phyloP scores from a whole-genome alignment of 2,888 invertebrate species.

The Drosophila paucipuncta region DNA sequence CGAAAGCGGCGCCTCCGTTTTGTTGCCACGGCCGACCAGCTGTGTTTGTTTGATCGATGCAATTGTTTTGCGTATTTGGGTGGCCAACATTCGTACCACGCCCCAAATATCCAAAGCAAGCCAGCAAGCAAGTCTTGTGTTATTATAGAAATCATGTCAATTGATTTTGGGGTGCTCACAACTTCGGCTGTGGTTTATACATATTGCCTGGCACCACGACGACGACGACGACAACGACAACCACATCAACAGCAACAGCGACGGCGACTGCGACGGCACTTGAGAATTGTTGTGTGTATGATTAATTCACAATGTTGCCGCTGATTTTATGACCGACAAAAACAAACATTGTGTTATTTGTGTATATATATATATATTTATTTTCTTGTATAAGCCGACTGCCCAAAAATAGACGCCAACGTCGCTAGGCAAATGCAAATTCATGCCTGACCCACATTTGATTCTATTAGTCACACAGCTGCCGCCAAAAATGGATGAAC shows the following conservation, averaged over 20 bases:
- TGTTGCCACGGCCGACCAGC: conserved; percentile 44
- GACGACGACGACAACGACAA: conserved; percentile 20
- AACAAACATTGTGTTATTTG: conserved; percentile 48
- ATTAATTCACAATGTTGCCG: conserved; percentile 74
- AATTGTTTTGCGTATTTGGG: conserved; percentile 77
- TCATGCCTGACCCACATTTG: conserved; percentile 79
- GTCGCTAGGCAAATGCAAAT: conserved; percentile 68
- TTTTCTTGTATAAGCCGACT: conserved; percentile 38
- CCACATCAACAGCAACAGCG: too few species aligned
- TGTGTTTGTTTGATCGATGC: conserved; percentile 67
- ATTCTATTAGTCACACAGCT: conserved; percentile 75
- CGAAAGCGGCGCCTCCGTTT: conserved; percentile 28
- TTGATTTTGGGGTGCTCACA: conserved; percentile 63
- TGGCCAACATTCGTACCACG: conserved; percentile 74
- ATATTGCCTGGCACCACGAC: conserved; percentile 58
- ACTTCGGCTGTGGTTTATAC: conserved; percentile 27
- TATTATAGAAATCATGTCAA: conserved; percentile 74
- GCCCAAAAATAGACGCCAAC: conserved; percentile 67
- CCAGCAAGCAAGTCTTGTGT: conserved; percentile 10
- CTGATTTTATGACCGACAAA: conserved; percentile 69
- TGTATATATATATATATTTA: conserved; percentile 14
- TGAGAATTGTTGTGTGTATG: conserved; percentile 50
- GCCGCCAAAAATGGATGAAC: conserved; percentile 49
- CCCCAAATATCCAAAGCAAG: conserved; percentile 47
- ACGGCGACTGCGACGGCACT: conserved; percentile 35